Base-by-base conservation (phyloP, 2,888 invertebrate species). In the Corbicula japonica region DNA sequence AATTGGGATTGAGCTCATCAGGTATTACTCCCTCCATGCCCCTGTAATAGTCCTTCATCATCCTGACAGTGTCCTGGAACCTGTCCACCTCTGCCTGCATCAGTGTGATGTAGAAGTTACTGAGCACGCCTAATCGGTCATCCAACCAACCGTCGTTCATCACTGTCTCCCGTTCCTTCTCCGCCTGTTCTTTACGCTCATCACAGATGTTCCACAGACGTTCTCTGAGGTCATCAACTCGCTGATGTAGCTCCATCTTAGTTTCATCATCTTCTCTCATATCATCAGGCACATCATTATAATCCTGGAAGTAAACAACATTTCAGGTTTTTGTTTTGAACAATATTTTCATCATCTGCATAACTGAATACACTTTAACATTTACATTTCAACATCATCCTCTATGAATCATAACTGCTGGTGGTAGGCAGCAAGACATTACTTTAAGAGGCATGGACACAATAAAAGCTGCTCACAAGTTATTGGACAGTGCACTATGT, bases 201-300 rank as follows among this genome's bases (percentile, higher is more conserved):
- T 93, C 93, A 84, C 92, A 92, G 69, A 93, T 93, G 66, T 86
- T 91, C 92, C 93, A 93, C 56, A 93, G 86, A 15, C 88, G 84
- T 74, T 93, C 93, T 5, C 92, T 87, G 1, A 93, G 88, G 78
- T 93, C 93, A 69, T 93, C 92, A 0, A 93, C 91, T 12, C 92
- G 86, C 79, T 93, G 92, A 82, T 93, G 93, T 15, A 93, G 84
- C 75, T 93, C 93, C 30, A 91, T 88, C 60, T 89, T 87, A 2
- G 92, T 92, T 77, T 93, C 93, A 58, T 93, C 93, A 79, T 93
- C 93, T 30, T 92, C 92, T 18, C 93, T 85, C 87, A 93, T 89
- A 76, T 93, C 93, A 83, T 93, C 92, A 23, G 92, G 74, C 0
- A 93, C 88, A 23, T 87, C 89, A 79, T 93, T 93, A 84, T 91